A percentile compares a stretch with the other conserved stretches of the same genome.
These are phyloP conservation scores for Limnodromus scolopaceus DNA, from an alignment of 2,797 vertebrate species.

Conservation along the genomic window DNA sequence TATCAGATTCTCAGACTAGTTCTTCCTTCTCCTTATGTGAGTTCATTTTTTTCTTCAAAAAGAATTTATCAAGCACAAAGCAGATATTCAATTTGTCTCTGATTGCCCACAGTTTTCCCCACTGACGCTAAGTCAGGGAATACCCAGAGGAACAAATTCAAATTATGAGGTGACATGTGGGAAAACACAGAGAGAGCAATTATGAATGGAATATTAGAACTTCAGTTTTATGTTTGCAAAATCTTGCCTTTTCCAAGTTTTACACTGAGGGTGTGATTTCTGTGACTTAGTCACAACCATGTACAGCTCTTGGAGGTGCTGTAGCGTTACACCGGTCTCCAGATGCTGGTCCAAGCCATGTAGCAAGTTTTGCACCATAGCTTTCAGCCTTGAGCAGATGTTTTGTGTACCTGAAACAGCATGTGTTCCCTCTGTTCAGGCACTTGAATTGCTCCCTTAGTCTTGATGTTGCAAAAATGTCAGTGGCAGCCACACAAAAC, in stretches of 20 bases:
- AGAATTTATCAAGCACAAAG: neutral
- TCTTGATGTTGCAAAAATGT: neutral
- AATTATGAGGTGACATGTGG: neutral
- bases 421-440: neutral
- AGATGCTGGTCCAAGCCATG: neutral
- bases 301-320: neutral
- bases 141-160: neutral
- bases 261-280: rapidly evolving
- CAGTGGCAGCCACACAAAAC: neutral
- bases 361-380: neutral
- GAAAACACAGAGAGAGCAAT: neutral
- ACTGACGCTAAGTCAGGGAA: neutral
- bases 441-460: neutral
- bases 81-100: neutral
- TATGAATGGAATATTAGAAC: neutral
- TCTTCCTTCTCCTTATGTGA: neutral
- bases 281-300: rapidly evolving
- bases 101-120: neutral
- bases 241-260: neutral
- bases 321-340: neutral
- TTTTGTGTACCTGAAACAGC: neutral
- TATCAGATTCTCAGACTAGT: neutral
- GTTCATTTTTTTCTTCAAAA: neutral
- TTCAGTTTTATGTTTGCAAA: neutral
- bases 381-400: neutral